Percentiles rank a stretch among this genome's conserved stretches.
Evolutionary conservation across 2,888 invertebrate species (phyloP).

Genomic region (Drosophila meridionalis): DNA sequence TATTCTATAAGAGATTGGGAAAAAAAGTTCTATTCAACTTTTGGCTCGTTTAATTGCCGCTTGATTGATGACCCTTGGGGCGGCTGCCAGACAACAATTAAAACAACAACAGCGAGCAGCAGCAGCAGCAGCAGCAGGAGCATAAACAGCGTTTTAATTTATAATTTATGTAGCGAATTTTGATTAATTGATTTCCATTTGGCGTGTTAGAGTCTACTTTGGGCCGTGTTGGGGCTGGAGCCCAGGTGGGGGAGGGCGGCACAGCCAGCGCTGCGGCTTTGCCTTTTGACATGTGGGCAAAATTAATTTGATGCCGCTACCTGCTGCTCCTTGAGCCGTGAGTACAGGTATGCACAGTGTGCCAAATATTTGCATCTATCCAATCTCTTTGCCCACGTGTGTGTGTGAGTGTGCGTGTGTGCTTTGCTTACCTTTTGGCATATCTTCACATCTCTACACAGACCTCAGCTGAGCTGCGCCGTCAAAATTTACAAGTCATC

Average conservation of each 20-base stretch:
- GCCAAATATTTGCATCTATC: conserved; percentile 70
- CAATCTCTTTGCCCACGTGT: conserved; percentile 5
- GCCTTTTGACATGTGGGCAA: conserved; percentile 72
- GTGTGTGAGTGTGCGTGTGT: conserved; percentile 13
- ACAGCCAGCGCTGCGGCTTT: conserved; percentile 49
- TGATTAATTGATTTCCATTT: conserved; percentile 79
- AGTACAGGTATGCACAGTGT: conserved; percentile 34
- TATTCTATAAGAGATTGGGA: conserved; percentile 2
- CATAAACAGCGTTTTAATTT: conserved; percentile 70
- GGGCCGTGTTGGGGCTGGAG: background rate
- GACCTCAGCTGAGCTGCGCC: conserved; percentile 33
- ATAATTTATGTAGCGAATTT: conserved; percentile 75
- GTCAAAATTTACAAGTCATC: conserved; percentile 80
- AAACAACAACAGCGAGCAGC: conserved; percentile 4
- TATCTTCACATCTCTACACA: conserved; percentile 73
- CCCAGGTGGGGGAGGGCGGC: background rate
- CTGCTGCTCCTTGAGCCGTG: conserved; percentile 42
- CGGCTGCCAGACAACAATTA: conserved; percentile 35
- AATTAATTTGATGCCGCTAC: conserved; percentile 53
- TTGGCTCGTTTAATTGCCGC: conserved; percentile 55
- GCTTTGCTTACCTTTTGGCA: conserved; percentile 56
- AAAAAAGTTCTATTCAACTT: conserved; percentile 15
- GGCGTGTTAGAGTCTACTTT: conserved; percentile 38
- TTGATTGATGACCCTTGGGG: conserved; percentile 69
- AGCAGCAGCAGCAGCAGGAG: background rate